Evolutionary conservation across 2,797 vertebrate species (phyloP), one percentile per base, ranked within the genome.

Genomic region (Enteromius anoplus): DNA sequence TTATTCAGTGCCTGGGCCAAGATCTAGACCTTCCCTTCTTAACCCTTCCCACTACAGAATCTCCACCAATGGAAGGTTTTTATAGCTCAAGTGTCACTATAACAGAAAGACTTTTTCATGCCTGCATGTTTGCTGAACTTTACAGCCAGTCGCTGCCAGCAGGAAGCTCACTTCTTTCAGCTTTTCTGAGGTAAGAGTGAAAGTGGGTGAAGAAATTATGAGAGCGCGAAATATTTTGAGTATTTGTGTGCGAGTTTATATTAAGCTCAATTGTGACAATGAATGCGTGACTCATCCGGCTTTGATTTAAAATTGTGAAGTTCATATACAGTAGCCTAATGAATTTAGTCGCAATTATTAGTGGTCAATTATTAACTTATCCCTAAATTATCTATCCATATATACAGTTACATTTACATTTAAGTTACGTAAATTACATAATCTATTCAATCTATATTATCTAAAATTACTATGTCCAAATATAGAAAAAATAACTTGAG

Each of bases 21-120:
- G 94, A 83, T 92, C 85, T 86, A 89, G 86, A 90, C 90, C 90
- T 89, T 87, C 78, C 80, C 32, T 83, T 87, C 7, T n/a, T 79
- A 84, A 66, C 58, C 77, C 75, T 79, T 85, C 89, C 90, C 90
- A 12, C 88, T 12, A 75, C 14, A 26, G 51, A 29, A 47, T 77
- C 78, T 83, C 26, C 82, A 86, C 97, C 97, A 98, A 98, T 97
- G 82, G 85, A 93, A 89, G 90, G 73, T 88, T 87, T n/a, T 83
- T 84, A 86, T 49, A 77, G 95, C 96, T 98, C 96, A 79, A 87
- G 89, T 97, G 94, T 97, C 97, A 94, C 94, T 97, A 98, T 98
- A 98, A 97, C 95, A 96, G 88, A 93, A 93, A 93, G 93, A 93
- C 90, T 89, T 92, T 94, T 91, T 93, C 93, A 90, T 91, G 92